phyloP scores from a whole-genome alignment of 2,888 invertebrate genomes.

The Gordius sp. region DNA sequence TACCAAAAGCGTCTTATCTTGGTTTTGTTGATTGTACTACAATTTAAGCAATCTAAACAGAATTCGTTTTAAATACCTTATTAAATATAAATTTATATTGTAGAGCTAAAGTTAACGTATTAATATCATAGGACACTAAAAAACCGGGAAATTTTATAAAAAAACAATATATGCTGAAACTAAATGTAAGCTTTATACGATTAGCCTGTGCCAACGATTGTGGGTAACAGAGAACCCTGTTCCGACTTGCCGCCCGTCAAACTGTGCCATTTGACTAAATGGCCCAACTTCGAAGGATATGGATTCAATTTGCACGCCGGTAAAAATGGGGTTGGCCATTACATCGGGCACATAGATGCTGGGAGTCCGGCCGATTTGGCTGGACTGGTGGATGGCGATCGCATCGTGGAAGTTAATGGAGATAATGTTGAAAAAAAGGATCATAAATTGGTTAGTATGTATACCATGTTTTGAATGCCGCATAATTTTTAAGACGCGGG shows the following conservation, averaged over 20 bases:
- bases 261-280: constrained; percentile 63
- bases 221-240: background rate
- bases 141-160: too few species aligned
- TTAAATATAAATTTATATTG: too few species aligned
- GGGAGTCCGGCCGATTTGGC: constrained; percentile 34
- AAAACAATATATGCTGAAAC: too few species aligned
- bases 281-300: constrained; percentile 73
- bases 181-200: too few species aligned
- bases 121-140: too few species aligned
- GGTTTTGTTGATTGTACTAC: too few species aligned
- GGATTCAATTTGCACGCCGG: constrained; percentile 74
- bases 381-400: constrained; percentile 47
- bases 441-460: constrained; percentile 8
- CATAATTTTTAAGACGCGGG: too few species aligned
- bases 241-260: background rate
- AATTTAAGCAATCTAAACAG: too few species aligned
- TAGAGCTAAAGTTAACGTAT: too few species aligned
- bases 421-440: background rate
- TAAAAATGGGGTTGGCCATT: constrained; percentile 45
- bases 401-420: constrained; percentile 29
- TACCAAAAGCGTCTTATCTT: too few species aligned
- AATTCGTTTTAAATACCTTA: too few species aligned
- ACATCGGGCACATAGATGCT: constrained; percentile 68
- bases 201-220: background rate
- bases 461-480: too few species aligned